Conservation (phyloP, 2,888 invertebrate species). For the Thyatira batis region DNA sequence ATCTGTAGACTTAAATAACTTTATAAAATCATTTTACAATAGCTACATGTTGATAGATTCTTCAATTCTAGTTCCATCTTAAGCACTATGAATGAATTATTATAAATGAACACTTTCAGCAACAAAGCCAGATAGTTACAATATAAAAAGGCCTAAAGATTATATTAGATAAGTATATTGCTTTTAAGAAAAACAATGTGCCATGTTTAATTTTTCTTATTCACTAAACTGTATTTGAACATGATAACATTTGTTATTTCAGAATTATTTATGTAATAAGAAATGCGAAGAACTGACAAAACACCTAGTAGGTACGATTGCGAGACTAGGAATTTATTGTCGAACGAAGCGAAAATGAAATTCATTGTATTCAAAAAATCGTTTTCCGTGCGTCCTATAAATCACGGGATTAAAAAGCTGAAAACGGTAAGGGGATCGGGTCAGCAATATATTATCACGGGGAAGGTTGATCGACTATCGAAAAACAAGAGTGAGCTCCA, state of each 20-base stretch:
- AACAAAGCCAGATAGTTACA: too few relatives aligned
- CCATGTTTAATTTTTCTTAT: not conserved
- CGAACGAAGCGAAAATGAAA: conserved; percentile 35
- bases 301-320: not conserved
- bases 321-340: conserved; percentile 30
- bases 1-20: too few relatives aligned
- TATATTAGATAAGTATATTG: too few relatives aligned
- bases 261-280: not conserved
- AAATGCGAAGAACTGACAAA: not conserved
- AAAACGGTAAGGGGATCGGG: conserved; percentile 47
- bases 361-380: conserved; percentile 52
- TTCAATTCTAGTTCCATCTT: too few relatives aligned
- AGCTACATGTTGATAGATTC: too few relatives aligned
- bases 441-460: conserved; percentile 55
- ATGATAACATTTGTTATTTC: not conserved
- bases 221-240: not conserved
- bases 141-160: too few relatives aligned
- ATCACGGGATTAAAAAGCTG: conserved; percentile 62
- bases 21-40: too few relatives aligned
- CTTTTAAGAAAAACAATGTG: too few relatives aligned
- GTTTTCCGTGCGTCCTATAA: conserved; percentile 48
- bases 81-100: too few relatives aligned
- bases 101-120: too few relatives aligned
- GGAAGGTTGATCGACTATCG: conserved; percentile 42
- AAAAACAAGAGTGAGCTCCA: conserved; percentile 36